phyloP scores from a whole-genome alignment of 1,140 invertebrate genomes.

The Colletes latitarsis region DNA sequence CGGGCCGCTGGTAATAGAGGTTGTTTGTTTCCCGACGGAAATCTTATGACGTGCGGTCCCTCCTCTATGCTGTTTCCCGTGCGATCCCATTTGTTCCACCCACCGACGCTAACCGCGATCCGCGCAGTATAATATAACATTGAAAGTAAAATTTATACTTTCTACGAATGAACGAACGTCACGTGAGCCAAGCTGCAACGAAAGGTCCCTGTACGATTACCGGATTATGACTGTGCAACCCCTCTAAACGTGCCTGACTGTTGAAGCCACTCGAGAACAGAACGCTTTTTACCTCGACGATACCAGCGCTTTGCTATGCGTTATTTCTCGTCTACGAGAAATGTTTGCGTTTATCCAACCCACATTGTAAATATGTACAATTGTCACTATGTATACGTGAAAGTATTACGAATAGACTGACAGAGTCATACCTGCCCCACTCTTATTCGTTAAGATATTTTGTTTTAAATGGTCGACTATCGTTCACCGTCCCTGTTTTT shows the following conservation, averaged over 20 bases:
- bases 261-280: neutral
- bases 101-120: conserved; percentile 49
- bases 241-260: neutral
- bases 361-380: too few species aligned
- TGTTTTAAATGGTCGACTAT: too few species aligned
- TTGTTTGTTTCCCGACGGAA: conserved; percentile 65
- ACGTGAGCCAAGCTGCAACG: conserved; percentile 31
- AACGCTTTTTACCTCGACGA: neutral
- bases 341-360: too few species aligned
- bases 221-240: conserved; percentile 36
- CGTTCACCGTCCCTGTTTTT: too few species aligned
- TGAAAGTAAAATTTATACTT: conserved; percentile 60
- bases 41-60: conserved; percentile 66
- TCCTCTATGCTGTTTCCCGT: conserved; percentile 60
- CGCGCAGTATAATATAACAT: conserved; percentile 40
- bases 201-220: conserved; percentile 56
- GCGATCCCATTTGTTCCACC: conserved; percentile 66
- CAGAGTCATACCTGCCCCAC: too few species aligned
- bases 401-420: too few species aligned
- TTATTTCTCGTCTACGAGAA: too few species aligned
- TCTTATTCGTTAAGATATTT: too few species aligned
- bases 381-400: too few species aligned
- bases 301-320: too few species aligned
- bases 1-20: conserved; percentile 42
- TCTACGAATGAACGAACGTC: conserved; percentile 57